Base-by-base conservation (phyloP, 2,113 vertebrate genomes). In the Pavo muticus region DNA sequence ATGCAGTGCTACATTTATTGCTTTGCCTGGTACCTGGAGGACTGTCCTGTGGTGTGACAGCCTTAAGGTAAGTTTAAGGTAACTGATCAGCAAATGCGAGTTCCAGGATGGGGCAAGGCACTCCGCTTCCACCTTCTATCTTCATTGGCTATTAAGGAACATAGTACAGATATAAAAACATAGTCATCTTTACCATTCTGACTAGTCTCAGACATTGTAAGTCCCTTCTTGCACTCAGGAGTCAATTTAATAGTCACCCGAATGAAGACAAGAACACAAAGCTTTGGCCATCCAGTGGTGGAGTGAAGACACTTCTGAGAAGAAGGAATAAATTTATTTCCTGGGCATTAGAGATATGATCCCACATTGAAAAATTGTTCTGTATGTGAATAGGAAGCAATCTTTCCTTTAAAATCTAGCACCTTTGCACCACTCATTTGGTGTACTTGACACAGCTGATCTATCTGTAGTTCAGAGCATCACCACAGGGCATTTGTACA, bases 401-500 rank as follows among this genome's bases (percentile, higher is more conserved):
- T 68, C 25, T 52, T 76, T 80, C 63, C 39, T 92, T 75, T 88
- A 73, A 64, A 90, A 84, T 2, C 52, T 68, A 90, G 45, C 68
- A 91, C 60, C 35, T 88, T 90, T 73, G 21, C 85, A 91, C 11
- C 42, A 90, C 17, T 13, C 45, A 47, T 87, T 87, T 80, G 59
- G 59, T 81, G 35, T 54, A 70, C 16, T 56, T 30, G 59, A 83
- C 83, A 77, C 30, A 88, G 60, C n/a, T 87, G 71, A 94, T 84
- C 75, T 59, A 89, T 92, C 59, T 69, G 68, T 61, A 91, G 50
- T 94, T 89, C 65, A 95, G 63, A 87, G 42, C 48, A 60, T 93
- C 81, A 93, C 75, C 79, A 87, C 50, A 67, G 90, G 92, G 65
- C 85, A 83, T 85, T 95, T 94, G 67, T 87, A 85, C 52, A 73